Evolutionary conservation across 1,140 invertebrate species (phyloP).

Genomic region (Pseudomyrmex flavicornis): DNA sequence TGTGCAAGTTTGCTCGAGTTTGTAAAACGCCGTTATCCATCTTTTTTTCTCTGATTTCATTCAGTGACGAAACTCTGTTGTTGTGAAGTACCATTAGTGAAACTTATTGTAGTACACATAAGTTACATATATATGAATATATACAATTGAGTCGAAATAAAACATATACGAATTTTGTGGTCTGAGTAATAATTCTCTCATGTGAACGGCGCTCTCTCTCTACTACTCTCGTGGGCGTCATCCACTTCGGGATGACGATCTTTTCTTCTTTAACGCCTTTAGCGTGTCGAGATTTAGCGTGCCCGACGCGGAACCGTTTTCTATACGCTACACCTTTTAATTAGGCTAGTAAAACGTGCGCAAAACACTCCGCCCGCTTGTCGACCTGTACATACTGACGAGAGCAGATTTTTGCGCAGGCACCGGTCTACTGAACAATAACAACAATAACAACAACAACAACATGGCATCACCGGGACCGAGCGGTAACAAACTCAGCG

Average conservation of each 20-base stretch:
- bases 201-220: conserved; percentile 56
- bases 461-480: conserved; percentile 86
- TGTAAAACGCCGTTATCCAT: conserved; percentile 51
- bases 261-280: conserved; percentile 42
- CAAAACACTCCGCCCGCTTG: conserved; percentile 11
- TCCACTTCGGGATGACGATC: conserved; percentile 38
- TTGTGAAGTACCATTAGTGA: conserved; percentile 59
- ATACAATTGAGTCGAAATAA: conserved; percentile 67
- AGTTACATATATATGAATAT: conserved; percentile 56
- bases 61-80: conserved; percentile 53
- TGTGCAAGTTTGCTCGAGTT: conserved; percentile 46
- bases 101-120: conserved; percentile 68
- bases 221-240: conserved; percentile 31
- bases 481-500: conserved; percentile 88
- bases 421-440: conserved; percentile 87
- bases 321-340: conserved; percentile 7
- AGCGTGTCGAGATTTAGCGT: conserved; percentile 17
- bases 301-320: conserved; percentile 30
- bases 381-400: conserved; percentile 76
- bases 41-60: conserved; percentile 60
- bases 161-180: conserved; percentile 69
- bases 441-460: conserved; percentile 90
- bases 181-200: conserved; percentile 71
- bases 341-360: conserved; percentile 47
- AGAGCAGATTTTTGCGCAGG: conserved; percentile 85